Base-by-base conservation (phyloP, 2,888 invertebrate species). In the Agonopterix subpropinquella region DNA sequence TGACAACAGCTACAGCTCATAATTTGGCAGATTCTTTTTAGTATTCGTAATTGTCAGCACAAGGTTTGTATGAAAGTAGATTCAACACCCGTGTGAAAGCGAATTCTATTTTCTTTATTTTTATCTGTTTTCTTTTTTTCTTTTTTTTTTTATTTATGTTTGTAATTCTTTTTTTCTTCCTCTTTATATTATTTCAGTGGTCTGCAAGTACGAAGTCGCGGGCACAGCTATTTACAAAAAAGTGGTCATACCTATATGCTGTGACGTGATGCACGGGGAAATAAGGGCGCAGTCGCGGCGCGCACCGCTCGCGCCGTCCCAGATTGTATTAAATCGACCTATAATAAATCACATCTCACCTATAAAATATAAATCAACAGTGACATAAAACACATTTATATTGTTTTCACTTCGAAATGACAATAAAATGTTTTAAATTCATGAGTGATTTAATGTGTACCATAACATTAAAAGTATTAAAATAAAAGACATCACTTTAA, bases 301-400 rank as follows among this genome's bases (percentile, higher is more conserved):
- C 59, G 42, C 39, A 39, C n/a, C 39, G 10, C 39, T 9, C 9
- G 10, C 60, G 69, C 64, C 60, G 69, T 64, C 55, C 70, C 75
- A 79, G 76, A 75, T 77, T 79, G 77, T 85, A 78, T 79, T 77
- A 77, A 79, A 78, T 75, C 76, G 69, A 72, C 61, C 66, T 60
- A 67, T 66, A 68, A 77, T 88, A 87, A 84, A 87, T 88, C 84
- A 85, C 80, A 80, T 68, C 74, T 78, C 75, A 75, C 85, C 81
- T 80, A 83, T 83, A 85, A 86, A 84, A 74, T 76, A 85, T 88
- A 88, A 86, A 86, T 86, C 87, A 86, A 69, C 55, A 56, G 68
- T 71, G 80, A 78, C 84, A 80, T 80, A 85, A 85, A 87, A 82
- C 73, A 85, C 80, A 81, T 84, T 84, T 83, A 82, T 85, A 85